These are phyloP conservation scores for Saxicola maurus DNA, from an alignment of 2,797 vertebrate species.

Conservation along the genomic window DNA sequence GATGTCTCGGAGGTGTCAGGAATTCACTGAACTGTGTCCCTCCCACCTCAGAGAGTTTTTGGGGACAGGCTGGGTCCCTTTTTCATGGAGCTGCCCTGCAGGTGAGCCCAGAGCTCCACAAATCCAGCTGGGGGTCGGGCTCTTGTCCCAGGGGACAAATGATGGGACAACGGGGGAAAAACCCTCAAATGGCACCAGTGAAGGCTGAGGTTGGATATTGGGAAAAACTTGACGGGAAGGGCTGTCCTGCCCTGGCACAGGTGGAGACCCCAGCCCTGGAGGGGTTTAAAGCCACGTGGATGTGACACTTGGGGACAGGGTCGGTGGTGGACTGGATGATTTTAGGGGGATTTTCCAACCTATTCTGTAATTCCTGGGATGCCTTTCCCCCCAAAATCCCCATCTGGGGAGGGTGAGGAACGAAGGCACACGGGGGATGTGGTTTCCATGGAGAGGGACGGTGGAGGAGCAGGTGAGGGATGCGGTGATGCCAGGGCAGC, in stretches of 20 bases:
- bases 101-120: background rate
- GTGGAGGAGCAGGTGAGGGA: background rate
- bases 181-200: accelerated
- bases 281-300: accelerated
- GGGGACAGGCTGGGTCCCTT: background rate
- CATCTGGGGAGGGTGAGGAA: background rate
- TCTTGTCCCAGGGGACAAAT: background rate
- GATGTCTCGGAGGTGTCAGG: background rate
- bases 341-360: background rate
- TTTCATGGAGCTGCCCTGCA: background rate
- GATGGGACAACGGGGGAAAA: background rate
- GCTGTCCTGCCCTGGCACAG: background rate
- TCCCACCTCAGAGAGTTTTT: background rate
- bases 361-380: accelerated
- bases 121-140: background rate
- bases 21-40: background rate
- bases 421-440: background rate
- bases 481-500: accelerated
- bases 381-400: background rate
- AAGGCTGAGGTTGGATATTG: background rate
- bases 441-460: background rate
- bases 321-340: background rate
- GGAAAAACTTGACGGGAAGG: background rate
- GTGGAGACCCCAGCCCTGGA: background rate
- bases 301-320: background rate